phyloP scores from a whole-genome alignment of 2,797 vertebrate species.

The Acanthopagrus latus region DNA sequence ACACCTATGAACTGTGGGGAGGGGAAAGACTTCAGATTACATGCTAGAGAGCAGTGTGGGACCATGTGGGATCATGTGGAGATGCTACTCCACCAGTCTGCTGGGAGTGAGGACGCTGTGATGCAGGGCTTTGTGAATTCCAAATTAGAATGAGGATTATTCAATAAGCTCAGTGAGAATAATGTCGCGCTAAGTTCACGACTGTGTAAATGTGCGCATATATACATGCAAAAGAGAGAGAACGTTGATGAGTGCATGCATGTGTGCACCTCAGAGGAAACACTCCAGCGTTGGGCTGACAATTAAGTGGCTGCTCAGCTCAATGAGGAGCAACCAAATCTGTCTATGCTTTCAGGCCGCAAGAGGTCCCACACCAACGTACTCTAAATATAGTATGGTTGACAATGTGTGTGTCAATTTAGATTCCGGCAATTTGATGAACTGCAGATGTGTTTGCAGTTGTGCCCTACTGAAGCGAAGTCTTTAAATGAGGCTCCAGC shows the following conservation, averaged over 20 bases:
- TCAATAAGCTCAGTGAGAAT: constrained; percentile 20
- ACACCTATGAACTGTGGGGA: constrained; percentile 32
- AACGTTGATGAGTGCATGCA: not conserved
- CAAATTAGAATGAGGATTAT: constrained; percentile 32
- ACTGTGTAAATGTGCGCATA: constrained; percentile 9
- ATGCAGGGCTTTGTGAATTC: constrained; percentile 14
- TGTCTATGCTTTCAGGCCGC: constrained; percentile 4
- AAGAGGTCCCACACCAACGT: not conserved
- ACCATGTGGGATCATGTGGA: constrained; percentile 18
- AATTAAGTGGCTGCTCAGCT: constrained; percentile 27
- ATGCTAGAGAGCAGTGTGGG: constrained; percentile 1
- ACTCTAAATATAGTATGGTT: constrained; percentile 6
- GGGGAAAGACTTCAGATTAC: constrained; percentile 16
- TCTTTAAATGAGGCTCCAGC: too few species aligned
- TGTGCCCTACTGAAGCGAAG: not conserved
- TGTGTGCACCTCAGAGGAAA: constrained; percentile 5
- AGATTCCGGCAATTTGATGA: not conserved
- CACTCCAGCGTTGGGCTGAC: constrained; percentile 22
- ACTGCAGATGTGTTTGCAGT: not conserved
- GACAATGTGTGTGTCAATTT: not conserved
- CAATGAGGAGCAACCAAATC: constrained; percentile 8
- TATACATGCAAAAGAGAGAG: not conserved
- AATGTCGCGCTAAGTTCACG: constrained; percentile 18
- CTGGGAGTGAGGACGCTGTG: constrained; percentile 7
- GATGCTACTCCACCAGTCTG: not conserved